Evolutionary conservation across 2,888 invertebrate genomes (phyloP).

Genomic region (Drosophila cognata): DNA sequence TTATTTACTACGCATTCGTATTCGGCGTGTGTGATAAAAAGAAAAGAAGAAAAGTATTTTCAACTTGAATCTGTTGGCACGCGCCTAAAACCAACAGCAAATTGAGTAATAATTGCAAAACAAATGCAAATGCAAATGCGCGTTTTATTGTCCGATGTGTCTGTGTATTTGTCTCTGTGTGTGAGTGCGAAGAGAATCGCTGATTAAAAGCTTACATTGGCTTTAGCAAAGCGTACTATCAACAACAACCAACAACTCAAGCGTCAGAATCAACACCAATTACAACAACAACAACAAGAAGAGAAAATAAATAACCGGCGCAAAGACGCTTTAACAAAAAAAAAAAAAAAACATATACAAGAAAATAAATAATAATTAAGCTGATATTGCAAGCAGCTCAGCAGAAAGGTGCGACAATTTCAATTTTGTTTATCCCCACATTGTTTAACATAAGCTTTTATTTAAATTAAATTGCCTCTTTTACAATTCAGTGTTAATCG

Average conservation of each 20-base stretch:
- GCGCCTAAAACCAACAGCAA: constrained; percentile 22
- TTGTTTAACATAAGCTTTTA: constrained; percentile 30
- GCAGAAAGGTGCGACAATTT: constrained; percentile 69
- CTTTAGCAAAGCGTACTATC: constrained; percentile 38
- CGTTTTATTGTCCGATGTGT: constrained; percentile 10
- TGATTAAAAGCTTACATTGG: constrained; percentile 65
- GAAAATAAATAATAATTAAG: constrained; percentile 38
- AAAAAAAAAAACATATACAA: constrained; percentile 24
- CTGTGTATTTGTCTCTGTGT: constrained; percentile 19
- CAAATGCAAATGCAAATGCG: constrained; percentile 28
- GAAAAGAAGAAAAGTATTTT: constrained; percentile 2
- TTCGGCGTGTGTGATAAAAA: constrained; percentile 38
- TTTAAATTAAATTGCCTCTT: constrained; percentile 5
- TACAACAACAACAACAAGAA: constrained; percentile 18
- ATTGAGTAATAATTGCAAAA: constrained; percentile 28
- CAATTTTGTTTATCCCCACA: constrained; percentile 26
- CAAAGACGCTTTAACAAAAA: constrained; percentile 44
- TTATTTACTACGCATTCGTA: constrained; percentile 37
- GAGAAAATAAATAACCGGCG: constrained; percentile 34
- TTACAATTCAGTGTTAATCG: constrained; percentile 17
- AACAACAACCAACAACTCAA: constrained; percentile 26
- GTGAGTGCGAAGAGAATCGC: constrained; percentile 11
- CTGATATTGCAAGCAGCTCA: constrained; percentile 56
- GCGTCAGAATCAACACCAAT: constrained; percentile 28
- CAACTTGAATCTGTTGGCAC: constrained; percentile 24